Percentiles rank a stretch among this genome's conserved stretches.
Evolutionary conservation across 2,888 invertebrate species (phyloP).

Genomic region (Cyaniris semiargus): DNA sequence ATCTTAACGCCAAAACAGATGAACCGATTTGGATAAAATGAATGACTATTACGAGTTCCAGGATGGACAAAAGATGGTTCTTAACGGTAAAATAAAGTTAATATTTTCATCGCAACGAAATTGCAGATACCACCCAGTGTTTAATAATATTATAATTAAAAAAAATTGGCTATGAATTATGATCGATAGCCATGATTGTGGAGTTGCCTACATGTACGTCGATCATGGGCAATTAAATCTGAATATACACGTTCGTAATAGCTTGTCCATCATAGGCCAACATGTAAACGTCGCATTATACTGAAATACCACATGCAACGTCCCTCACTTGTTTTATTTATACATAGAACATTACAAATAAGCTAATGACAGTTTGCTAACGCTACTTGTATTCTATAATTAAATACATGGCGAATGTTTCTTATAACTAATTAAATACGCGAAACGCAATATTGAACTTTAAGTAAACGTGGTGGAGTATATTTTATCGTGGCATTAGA

Average conservation of each 20-base stretch:
- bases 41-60: too few relatives aligned
- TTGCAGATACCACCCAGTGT: too few relatives aligned
- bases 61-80: too few relatives aligned
- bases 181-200: too few relatives aligned
- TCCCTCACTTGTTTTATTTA: constrained; percentile 1
- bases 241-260: not conserved
- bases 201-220: too few relatives aligned
- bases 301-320: not conserved
- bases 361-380: constrained; percentile 24
- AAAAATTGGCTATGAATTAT: too few relatives aligned
- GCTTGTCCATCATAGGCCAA: not conserved
- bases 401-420: constrained; percentile 25
- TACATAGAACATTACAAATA: constrained; percentile 21
- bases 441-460: not conserved
- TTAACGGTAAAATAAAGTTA: too few relatives aligned
- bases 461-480: not conserved
- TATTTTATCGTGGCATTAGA: constrained; percentile 7
- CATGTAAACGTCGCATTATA: not conserved
- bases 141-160: too few relatives aligned
- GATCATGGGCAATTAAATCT: too few relatives aligned
- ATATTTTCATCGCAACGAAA: too few relatives aligned
- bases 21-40: too few relatives aligned
- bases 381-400: constrained; percentile 25
- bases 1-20: too few relatives aligned
- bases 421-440: constrained; percentile 24